phyloP scores from a whole-genome alignment of 2,797 vertebrate genomes.

The Phyllotis vaccarum region DNA sequence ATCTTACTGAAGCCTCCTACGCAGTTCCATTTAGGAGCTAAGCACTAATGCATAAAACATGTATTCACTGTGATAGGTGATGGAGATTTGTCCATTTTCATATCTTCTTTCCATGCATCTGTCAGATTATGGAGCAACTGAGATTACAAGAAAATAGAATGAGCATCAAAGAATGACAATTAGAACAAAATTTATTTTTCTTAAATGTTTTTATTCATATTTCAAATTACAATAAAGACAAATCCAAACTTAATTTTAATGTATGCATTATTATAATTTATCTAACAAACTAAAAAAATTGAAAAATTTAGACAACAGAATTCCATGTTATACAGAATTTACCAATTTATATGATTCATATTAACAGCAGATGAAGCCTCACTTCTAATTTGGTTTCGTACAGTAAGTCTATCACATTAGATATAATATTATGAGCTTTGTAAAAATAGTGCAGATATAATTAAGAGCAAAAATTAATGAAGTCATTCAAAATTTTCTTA shows the following conservation, averaged over 20 bases:
- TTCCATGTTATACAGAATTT: neutral
- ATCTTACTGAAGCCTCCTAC: neutral
- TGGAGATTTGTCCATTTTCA: slow-evolving; percentile 4
- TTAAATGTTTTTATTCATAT: neutral
- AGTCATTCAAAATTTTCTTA: neutral
- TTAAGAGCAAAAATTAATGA: neutral
- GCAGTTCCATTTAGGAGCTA: neutral
- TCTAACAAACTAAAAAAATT: neutral
- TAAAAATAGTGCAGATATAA: neutral
- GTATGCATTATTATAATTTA: neutral
- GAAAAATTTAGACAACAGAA: neutral
- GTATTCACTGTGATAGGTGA: neutral
- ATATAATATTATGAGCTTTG: neutral
- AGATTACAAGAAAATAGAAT: neutral
- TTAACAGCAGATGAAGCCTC: neutral
- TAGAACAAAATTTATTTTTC: neutral
- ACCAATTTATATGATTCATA: neutral
- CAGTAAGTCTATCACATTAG: neutral
- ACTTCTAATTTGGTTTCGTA: neutral
- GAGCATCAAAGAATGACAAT: neutral
- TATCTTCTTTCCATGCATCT: neutral
- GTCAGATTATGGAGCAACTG: neutral
- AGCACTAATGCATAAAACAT: slow-evolving; percentile 50
- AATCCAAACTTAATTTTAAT: slow-evolving; percentile 23
- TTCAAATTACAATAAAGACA: slow-evolving; percentile 11